These are phyloP conservation scores for Ectemnius cavifrons DNA, from an alignment of 2,888 invertebrate genomes.

Conservation along the genomic window DNA sequence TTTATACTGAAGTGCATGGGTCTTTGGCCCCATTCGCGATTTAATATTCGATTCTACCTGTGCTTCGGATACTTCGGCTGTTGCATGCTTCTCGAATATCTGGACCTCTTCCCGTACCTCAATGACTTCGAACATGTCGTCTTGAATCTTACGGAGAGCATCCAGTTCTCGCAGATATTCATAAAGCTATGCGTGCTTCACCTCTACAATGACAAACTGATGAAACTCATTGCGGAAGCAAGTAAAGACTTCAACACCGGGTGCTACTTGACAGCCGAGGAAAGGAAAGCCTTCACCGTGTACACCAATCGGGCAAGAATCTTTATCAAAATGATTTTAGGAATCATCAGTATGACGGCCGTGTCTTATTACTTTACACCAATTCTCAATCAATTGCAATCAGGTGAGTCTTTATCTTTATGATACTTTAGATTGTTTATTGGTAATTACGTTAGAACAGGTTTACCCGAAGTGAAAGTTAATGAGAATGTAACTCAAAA, in stretches of 20 bases:
- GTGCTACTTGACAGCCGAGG: slow-evolving; percentile 55
- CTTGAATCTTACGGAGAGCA: slow-evolving; percentile 67
- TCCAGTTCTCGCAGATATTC: slow-evolving; percentile 65
- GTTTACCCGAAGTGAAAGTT: slow-evolving; percentile 13
- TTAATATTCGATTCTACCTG: slow-evolving; percentile 56
- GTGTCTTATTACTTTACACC: slow-evolving; percentile 67
- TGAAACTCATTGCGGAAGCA: slow-evolving; percentile 57
- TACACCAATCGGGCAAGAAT: slow-evolving; percentile 63
- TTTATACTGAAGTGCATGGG: slow-evolving; percentile 61
- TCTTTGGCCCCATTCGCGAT: slow-evolving; percentile 63
- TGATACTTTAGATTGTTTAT: too few relatives aligned
- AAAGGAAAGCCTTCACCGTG: slow-evolving; percentile 53
- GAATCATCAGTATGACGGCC: slow-evolving; percentile 64
- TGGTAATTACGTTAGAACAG: too few relatives aligned
- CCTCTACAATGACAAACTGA: slow-evolving; percentile 58
- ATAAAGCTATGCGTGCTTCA: slow-evolving; percentile 64
- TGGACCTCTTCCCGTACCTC: slow-evolving; percentile 64
- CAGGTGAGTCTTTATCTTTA: slow-evolving; percentile 36
- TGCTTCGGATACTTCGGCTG: slow-evolving; percentile 65
- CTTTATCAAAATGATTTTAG: slow-evolving; percentile 62
- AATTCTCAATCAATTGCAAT: slow-evolving; percentile 55
- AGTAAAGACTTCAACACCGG: slow-evolving; percentile 59
- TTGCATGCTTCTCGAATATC: slow-evolving; percentile 67
- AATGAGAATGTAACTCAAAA: slow-evolving; percentile 28
- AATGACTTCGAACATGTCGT: slow-evolving; percentile 65